Evolutionary conservation across 2,888 invertebrate species (phyloP).

Genomic region (Sarcophaga subvicina): DNA sequence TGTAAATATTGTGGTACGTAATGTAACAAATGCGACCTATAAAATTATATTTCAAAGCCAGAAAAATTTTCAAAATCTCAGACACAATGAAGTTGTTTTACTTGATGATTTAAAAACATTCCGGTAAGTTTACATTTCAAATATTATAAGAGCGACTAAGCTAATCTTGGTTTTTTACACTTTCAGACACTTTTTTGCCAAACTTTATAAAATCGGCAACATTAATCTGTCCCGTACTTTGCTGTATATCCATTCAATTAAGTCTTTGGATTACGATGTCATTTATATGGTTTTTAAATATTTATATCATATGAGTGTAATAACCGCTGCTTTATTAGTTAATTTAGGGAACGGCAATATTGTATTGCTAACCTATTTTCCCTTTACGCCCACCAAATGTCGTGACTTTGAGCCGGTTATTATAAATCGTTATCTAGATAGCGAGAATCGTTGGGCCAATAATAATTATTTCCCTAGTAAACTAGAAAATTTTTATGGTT

Average conservation of each 20-base stretch:
- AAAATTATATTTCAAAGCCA: constrained; percentile 23
- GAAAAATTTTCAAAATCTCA: constrained; percentile 2
- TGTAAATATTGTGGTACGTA: neutral
- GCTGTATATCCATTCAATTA: constrained; percentile 34
- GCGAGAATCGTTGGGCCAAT: constrained; percentile 66
- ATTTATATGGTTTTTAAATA: constrained; percentile 68
- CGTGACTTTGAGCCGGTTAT: constrained; percentile 69
- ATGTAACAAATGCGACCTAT: neutral
- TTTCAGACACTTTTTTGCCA: constrained; percentile 34
- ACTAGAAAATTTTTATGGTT: constrained; percentile 74
- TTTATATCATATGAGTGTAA: constrained; percentile 73
- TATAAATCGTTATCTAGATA: constrained; percentile 71
- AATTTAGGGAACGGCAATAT: constrained; percentile 51
- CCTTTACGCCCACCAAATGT: constrained; percentile 72
- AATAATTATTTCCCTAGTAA: constrained; percentile 72
- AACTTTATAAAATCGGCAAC: constrained; percentile 16
- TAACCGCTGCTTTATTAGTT: constrained; percentile 72
- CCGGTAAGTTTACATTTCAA: constrained; percentile 25
- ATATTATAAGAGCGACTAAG: no score
- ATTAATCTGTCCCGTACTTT: constrained; percentile 30
- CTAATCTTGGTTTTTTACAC: neutral
- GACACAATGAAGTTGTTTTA: constrained; percentile 39
- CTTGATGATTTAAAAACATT: constrained; percentile 35
- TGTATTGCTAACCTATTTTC: constrained; percentile 74
- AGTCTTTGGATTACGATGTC: constrained; percentile 10